Percentiles rank a stretch among this genome's conserved stretches.
phyloP scores from a whole-genome alignment of 2,797 vertebrate species.

The Squalus acanthias region DNA sequence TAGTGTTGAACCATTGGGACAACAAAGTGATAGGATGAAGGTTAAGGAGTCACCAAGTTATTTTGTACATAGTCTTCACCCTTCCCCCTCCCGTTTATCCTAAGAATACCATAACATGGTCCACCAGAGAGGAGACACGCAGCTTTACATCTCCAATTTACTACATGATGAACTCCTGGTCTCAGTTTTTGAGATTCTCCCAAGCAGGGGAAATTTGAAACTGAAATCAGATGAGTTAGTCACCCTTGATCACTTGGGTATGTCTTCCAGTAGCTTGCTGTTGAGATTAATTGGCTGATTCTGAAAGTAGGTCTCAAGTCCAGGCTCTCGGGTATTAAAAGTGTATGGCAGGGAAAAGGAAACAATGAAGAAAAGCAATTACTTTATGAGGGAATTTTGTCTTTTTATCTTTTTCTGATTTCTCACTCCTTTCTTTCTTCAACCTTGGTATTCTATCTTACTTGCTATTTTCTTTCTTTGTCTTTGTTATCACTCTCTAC shows the following conservation, averaged over 20 bases:
- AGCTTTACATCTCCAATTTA: neutral
- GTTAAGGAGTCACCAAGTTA: neutral
- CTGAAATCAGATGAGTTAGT: neutral
- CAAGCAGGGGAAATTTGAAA: neutral
- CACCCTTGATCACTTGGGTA: neutral
- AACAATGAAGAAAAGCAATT: neutral
- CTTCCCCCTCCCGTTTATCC: neutral
- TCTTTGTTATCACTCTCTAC: neutral
- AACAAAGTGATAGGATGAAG: neutral
- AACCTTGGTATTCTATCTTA: neutral
- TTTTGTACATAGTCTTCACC: neutral
- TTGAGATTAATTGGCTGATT: slow-evolving; percentile 18
- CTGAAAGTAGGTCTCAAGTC: neutral
- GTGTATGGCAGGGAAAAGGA: neutral
- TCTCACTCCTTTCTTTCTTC: neutral
- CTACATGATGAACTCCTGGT: neutral
- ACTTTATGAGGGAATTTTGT: neutral
- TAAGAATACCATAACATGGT: neutral
- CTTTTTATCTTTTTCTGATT: neutral
- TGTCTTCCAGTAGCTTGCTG: neutral
- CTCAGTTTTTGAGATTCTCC: neutral
- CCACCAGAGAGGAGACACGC: neutral
- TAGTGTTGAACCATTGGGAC: neutral
- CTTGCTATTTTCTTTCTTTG: neutral
- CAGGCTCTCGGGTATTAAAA: neutral